Percentiles rank a stretch among this genome's conserved stretches.
Conservation (phyloP, 2,888 invertebrate species). For the Melanostoma mellinum region DNA sequence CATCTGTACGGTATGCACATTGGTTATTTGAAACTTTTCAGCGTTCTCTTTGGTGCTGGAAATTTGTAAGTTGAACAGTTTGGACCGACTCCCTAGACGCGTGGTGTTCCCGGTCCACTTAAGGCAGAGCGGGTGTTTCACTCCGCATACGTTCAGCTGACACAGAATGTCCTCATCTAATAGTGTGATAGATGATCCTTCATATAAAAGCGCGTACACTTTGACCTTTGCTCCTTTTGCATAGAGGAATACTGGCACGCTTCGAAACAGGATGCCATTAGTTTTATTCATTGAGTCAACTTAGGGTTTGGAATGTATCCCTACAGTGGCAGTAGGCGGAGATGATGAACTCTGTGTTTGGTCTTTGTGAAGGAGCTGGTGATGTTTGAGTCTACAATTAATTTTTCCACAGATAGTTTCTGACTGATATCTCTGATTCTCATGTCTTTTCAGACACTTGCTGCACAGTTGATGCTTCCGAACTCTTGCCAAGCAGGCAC, state of each 20-base stretch:
- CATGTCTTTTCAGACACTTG: constrained; percentile 13
- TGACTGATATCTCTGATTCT: background rate
- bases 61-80: constrained; percentile 3
- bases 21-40: background rate
- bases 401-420: constrained; percentile 11
- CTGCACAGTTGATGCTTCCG: constrained; percentile 11
- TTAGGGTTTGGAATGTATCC: background rate
- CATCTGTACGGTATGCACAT: background rate
- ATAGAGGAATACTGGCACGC: background rate
- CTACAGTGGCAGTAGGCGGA: background rate
- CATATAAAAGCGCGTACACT: background rate
- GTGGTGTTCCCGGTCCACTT: constrained; percentile 1
- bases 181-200: background rate
- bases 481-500: constrained; percentile 1
- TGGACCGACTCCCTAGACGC: background rate
- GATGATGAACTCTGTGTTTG: background rate
- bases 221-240: background rate
- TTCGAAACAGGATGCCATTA: background rate
- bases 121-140: background rate
- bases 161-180: background rate
- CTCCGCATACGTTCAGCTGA: background rate
- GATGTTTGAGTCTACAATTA: constrained; percentile 11
- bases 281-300: background rate
- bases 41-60: background rate
- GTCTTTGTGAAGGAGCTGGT: constrained; percentile 21